Percentiles rank a stretch among this genome's conserved stretches.
Conservation (phyloP, 2,888 invertebrate genomes). For the Spodoptera littoralis region DNA sequence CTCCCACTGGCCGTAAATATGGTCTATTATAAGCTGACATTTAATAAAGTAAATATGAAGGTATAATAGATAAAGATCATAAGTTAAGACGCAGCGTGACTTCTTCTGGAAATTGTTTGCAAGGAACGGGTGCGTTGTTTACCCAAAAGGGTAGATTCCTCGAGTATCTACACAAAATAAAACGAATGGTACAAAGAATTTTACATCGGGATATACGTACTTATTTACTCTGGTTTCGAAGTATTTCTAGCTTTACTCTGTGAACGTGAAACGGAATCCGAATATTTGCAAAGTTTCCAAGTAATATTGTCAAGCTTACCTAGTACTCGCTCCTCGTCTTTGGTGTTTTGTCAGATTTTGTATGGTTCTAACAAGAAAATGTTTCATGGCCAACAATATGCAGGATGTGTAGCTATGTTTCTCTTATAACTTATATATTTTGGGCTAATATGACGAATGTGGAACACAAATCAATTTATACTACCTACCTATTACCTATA, state of each 20-base stretch:
- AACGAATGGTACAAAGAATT: background rate
- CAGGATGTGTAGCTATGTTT: too few relatives aligned
- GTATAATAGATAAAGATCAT: slow-evolving; percentile 24
- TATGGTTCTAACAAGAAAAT: too few relatives aligned
- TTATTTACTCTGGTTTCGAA: background rate
- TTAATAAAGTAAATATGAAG: slow-evolving; percentile 26
- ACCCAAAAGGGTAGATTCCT: slow-evolving; percentile 1
- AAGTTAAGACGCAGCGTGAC: slow-evolving; percentile 43
- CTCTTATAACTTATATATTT: too few relatives aligned
- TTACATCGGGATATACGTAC: background rate
- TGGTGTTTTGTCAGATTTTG: too few relatives aligned
- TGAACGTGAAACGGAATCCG: too few relatives aligned
- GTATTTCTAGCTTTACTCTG: background rate
- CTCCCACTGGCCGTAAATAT: slow-evolving; percentile 24
- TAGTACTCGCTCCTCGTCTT: too few relatives aligned
- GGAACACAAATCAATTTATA: too few relatives aligned
- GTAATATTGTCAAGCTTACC: too few relatives aligned
- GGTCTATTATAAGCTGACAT: slow-evolving; percentile 18
- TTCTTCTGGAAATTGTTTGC: slow-evolving; percentile 18
- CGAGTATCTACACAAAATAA: background rate
- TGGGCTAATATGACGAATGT: too few relatives aligned
- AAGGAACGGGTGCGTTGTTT: slow-evolving; percentile 3
- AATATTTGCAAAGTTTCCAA: too few relatives aligned
- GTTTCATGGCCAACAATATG: too few relatives aligned
- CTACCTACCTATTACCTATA: too few relatives aligned